phyloP scores from a whole-genome alignment of 2,888 invertebrate species.

The Agapetus fuscipes region DNA sequence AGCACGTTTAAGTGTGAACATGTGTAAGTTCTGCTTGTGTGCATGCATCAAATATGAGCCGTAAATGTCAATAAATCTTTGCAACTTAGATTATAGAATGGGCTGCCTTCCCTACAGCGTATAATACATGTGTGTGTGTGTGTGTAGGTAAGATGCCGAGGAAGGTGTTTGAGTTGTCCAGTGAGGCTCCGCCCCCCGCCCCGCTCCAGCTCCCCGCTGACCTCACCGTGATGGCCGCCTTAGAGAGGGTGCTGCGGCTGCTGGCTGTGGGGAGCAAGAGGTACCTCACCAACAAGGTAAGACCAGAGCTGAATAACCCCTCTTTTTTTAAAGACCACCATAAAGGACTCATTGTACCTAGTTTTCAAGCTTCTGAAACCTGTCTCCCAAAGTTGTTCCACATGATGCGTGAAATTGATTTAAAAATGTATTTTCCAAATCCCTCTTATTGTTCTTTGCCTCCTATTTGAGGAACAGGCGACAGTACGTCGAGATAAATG shows the following conservation, averaged over 20 bases:
- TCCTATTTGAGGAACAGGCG: too few species aligned
- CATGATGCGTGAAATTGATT: background rate
- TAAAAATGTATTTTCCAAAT: background rate
- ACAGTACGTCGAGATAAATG: too few species aligned
- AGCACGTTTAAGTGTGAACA: too few species aligned
- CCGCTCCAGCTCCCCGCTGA: conserved; percentile 45
- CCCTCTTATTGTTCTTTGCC: too few species aligned
- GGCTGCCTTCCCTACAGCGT: too few species aligned
- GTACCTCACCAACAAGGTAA: conserved; percentile 85
- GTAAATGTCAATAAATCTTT: too few species aligned
- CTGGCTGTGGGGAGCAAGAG: conserved; percentile 93
- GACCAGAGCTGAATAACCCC: background rate
- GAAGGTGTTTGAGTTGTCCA: conserved; percentile 53
- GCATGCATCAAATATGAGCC: too few species aligned
- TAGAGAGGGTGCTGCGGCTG: conserved; percentile 72
- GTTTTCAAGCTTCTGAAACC: too few species aligned
- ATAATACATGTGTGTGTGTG: conserved; percentile 1
- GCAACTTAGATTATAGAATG: too few species aligned
- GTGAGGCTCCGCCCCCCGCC: conserved; percentile 37
- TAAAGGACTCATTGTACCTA: too few species aligned
- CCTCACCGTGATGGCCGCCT: conserved; percentile 54
- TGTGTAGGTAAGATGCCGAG: conserved; percentile 41
- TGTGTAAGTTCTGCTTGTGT: too few species aligned
- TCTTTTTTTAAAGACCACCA: conserved; percentile 1
- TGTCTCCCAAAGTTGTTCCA: too few species aligned